A percentile compares a stretch with the other conserved stretches of the same genome.
Conservation (phyloP, 2,113 vertebrate species). For the Panurus biarmicus region DNA sequence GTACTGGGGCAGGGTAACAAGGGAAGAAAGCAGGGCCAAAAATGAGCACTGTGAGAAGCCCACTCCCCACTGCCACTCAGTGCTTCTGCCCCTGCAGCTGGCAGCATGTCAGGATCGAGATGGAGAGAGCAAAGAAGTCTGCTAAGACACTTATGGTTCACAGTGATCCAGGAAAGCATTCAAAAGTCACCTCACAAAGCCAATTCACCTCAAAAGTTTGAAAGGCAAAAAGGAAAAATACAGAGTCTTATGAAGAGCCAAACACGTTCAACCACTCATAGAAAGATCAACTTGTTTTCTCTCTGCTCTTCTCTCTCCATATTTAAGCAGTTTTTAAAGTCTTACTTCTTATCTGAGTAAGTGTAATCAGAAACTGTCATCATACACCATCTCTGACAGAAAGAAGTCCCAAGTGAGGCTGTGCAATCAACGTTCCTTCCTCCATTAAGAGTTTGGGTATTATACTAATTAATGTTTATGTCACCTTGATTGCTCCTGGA, state of each 20-base stretch:
- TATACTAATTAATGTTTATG: slow-evolving; percentile 66
- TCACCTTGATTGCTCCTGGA: slow-evolving; percentile 61
- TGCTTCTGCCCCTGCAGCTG: neutral
- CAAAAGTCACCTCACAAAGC: neutral
- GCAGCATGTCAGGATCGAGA: neutral
- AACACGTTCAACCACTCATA: neutral
- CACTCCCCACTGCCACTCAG: fast-evolving
- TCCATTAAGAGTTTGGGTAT: slow-evolving; percentile 55
- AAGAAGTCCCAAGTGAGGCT: slow-evolving; percentile 50
- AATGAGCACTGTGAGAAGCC: neutral
- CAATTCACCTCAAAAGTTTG: neutral
- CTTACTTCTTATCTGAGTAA: slow-evolving; percentile 48
- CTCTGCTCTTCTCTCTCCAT: slow-evolving; percentile 1
- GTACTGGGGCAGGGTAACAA: neutral
- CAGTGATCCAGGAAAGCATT: neutral
- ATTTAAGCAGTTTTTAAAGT: slow-evolving; percentile 20
- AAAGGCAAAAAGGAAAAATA: neutral
- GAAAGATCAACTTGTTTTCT: slow-evolving; percentile 30
- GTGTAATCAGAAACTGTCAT: slow-evolving; percentile 54
- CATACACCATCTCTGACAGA: slow-evolving; percentile 5
- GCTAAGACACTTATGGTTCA: neutral
- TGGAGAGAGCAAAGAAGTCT: neutral
- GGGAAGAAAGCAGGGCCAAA: neutral
- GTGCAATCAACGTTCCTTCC: slow-evolving; percentile 57
- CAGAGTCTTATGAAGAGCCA: neutral